phyloP scores from a whole-genome alignment of 2,888 invertebrate species.

The Drosophila meridionalis region DNA sequence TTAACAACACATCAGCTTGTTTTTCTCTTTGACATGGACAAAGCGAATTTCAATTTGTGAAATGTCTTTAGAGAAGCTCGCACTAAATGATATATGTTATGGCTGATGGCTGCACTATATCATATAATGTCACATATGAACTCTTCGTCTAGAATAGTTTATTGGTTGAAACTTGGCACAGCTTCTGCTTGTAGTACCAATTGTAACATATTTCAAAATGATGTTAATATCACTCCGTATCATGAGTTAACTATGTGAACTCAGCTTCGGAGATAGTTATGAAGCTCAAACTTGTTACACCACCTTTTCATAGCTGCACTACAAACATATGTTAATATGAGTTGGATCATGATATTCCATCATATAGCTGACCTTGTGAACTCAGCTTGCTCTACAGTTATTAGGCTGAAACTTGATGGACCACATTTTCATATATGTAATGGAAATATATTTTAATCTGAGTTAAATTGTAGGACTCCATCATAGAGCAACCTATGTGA shows the following conservation, averaged over 20 bases:
- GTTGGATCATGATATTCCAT: not conserved
- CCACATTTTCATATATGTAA: rapidly evolving
- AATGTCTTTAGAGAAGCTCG: not conserved
- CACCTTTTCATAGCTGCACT: not conserved
- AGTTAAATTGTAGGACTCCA: not conserved
- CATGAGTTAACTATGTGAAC: not conserved
- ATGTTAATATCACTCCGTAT: not conserved
- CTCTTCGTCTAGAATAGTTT: not conserved
- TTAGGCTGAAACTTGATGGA: not conserved
- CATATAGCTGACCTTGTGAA: not conserved
- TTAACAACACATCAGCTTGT: conserved; percentile 3
- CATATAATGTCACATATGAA: not conserved
- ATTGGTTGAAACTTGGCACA: not conserved
- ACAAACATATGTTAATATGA: not conserved
- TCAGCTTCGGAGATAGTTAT: not conserved
- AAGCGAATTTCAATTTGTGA: conserved; percentile 8
- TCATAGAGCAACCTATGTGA: not conserved
- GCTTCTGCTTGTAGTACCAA: no score
- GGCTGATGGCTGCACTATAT: not conserved
- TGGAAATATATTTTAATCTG: no score
- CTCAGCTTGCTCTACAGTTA: not conserved
- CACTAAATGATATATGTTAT: not conserved
- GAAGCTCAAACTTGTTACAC: not conserved
- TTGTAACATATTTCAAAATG: not conserved
- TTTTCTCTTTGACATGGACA: not conserved